Percentiles rank a stretch among this genome's conserved stretches.
These are phyloP conservation scores for Rhizoglyphus robini DNA, from an alignment of 1,140 invertebrate species.

Conservation along the genomic window DNA sequence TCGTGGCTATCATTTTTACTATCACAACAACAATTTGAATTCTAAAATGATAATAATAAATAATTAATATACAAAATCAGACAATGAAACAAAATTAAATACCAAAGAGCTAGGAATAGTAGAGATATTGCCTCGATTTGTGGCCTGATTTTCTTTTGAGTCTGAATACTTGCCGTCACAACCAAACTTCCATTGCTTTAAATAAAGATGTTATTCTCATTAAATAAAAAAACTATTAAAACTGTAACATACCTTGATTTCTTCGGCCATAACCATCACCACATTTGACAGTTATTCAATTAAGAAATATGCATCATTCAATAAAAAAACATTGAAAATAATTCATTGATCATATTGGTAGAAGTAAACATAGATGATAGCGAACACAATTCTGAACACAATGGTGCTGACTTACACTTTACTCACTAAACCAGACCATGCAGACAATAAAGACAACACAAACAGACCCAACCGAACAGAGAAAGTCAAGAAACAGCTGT, in stretches of 20 bases:
- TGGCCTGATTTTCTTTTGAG: constrained; percentile 6
- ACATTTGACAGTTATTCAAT: background rate
- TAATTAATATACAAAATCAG: background rate
- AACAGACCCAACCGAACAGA: too few species aligned
- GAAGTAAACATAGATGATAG: too few species aligned
- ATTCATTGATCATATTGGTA: background rate
- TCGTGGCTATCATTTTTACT: background rate
- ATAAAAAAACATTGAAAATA: background rate
- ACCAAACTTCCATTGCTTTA: background rate
- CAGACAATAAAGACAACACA: too few species aligned
- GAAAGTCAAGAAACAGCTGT: too few species aligned
- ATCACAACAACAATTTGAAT: background rate
- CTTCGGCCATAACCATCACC: constrained; percentile 14
- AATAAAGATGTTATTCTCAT: background rate
- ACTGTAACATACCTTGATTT: constrained; percentile 1
- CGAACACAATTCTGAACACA: too few species aligned
- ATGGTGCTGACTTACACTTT: too few species aligned
- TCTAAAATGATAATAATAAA: background rate
- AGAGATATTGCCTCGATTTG: background rate
- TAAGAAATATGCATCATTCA: background rate
- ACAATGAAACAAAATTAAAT: background rate
- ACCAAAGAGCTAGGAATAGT: background rate
- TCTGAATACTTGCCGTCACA: background rate
- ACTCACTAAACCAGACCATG: too few species aligned
- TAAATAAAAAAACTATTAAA: background rate